Percentiles rank a stretch among this genome's conserved stretches.
These are phyloP conservation scores for Turdus rufiventris DNA, from an alignment of 2,113 vertebrate genomes.

Conservation along the genomic window DNA sequence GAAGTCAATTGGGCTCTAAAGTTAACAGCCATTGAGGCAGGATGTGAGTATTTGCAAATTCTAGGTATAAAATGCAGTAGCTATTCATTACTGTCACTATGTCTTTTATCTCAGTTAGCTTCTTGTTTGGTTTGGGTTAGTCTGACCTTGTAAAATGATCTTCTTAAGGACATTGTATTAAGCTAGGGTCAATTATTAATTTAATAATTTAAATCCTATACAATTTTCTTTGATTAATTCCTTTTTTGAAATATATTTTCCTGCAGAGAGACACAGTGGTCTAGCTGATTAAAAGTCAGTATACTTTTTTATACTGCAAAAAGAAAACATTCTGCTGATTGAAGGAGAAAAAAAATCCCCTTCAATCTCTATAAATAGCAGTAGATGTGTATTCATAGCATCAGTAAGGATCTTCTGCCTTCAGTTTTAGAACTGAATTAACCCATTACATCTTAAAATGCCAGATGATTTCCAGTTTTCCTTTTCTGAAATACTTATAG, in stretches of 20 bases:
- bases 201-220: not conserved
- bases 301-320: not conserved
- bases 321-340: slow-evolving; percentile 1
- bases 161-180: not conserved
- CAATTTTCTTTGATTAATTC: not conserved
- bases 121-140: not conserved
- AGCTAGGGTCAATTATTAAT: not conserved
- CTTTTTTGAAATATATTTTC: not conserved
- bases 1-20: not conserved
- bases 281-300: not conserved
- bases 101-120: not conserved
- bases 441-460: not conserved
- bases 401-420: not conserved
- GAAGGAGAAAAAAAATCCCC: not conserved
- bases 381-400: not conserved
- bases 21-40: not conserved
- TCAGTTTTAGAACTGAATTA: not conserved
- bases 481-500: not conserved
- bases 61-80: not conserved
- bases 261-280: not conserved
- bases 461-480: not conserved
- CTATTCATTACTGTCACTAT: slow-evolving; percentile 14
- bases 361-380: not conserved
- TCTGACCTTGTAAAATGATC: slow-evolving; percentile 52
- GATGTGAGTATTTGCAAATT: not conserved